Evolutionary conservation across 2,113 vertebrate genomes (phyloP), one percentile per base, ranked within the genome.

Genomic region (Lepidothrix coronata): DNA sequence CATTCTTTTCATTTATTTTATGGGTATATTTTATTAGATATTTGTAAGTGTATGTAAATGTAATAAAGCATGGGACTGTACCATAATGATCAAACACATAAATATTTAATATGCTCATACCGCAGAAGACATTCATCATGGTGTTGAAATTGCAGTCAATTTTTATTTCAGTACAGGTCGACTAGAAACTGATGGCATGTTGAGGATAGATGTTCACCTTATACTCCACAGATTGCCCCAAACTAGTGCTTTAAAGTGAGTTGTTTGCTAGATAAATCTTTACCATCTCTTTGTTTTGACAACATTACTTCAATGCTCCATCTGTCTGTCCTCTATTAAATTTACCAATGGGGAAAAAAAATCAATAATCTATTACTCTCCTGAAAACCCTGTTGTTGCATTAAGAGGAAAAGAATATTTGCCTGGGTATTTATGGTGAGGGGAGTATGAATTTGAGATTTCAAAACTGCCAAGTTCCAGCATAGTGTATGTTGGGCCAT

Each of bases 241-340:
- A 51, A 85, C 31, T 39, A 79, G 37, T 86, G 39, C 22, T 51
- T 55, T 72, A 44, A 65, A 93, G 22, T 67, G 58, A 95, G 22
- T 23, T 81, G 33, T 84, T 91, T 68, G 11, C 37, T 89, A 58
- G 51, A 95, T 93, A 92, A 84, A 95, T 92, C 72, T 92, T 83
- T 88, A 78, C 89, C 35, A 74, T 79, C 48, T 78, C 3, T 43
- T 87, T 91, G 39, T 78, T 94, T 88, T 89, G 78, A 73, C 88
- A 92, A 18, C n/a, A 12, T 59, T 87, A 67, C n/a, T 78, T 82
- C 67, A 70, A 59, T 77, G 33, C 37, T 91, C 76, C 41, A 54
- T 68, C 58, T 88, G 31, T 52, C 74, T 91, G 61, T 73, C 83
- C 49, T 92, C 68, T 71, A 51, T 88, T 88, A 80, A 65, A 66